These are phyloP conservation scores for Rhinoderma darwinii DNA, from an alignment of 2,113 vertebrate species.

Conservation along the genomic window DNA sequence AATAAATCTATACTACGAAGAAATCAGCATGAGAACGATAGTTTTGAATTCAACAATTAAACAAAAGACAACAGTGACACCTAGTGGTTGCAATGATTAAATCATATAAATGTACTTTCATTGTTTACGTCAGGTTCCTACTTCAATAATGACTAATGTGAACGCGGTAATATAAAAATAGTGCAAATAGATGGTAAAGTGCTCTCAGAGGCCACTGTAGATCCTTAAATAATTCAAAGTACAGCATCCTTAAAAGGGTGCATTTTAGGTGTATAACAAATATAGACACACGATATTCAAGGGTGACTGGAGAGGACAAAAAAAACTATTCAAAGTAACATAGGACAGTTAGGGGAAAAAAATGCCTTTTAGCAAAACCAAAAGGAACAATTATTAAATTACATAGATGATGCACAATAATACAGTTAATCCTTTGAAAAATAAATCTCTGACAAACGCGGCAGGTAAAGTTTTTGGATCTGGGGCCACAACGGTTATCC, in stretches of 20 bases:
- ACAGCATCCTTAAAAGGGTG: slow-evolving; percentile 32
- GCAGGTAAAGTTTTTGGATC: too few species aligned
- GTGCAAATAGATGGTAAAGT: slow-evolving; percentile 40
- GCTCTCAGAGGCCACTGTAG: slow-evolving; percentile 10
- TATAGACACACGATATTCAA: slow-evolving; percentile 7
- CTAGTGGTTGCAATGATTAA: slow-evolving; percentile 66
- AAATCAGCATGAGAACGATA: background rate
- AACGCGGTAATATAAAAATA: slow-evolving; percentile 18
- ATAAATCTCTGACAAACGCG: background rate
- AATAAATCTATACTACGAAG: background rate
- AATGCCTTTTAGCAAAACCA: background rate
- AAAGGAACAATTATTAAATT: background rate
- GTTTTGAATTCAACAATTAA: background rate
- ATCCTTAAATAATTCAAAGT: slow-evolving; percentile 33
- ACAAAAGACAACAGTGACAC: slow-evolving; percentile 69
- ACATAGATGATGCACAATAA: background rate
- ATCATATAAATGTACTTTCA: background rate
- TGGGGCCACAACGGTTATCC: too few species aligned
- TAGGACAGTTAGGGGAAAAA: background rate
- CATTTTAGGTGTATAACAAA: slow-evolving; percentile 19
- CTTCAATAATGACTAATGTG: slow-evolving; percentile 17
- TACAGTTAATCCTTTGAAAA: background rate
- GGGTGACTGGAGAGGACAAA: background rate
- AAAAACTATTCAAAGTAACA: background rate
- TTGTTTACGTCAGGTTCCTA: background rate